Percentiles rank a stretch among this genome's conserved stretches.
Conservation (phyloP, 2,797 vertebrate species). For the Mormyrops boulengeri region DNA sequence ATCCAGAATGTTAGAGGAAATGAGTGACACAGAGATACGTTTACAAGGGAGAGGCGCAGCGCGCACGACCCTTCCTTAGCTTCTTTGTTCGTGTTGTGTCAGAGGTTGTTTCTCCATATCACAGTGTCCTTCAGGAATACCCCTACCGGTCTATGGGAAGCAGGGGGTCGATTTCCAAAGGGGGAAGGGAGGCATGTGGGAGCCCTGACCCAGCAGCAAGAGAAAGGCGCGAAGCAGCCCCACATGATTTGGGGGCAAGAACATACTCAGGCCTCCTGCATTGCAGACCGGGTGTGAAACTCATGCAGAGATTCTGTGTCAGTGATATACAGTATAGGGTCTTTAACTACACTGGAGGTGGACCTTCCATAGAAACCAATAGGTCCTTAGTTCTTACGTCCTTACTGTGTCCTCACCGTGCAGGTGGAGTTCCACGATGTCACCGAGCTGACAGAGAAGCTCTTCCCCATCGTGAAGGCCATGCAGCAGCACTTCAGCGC, state of each 20-base stretch:
- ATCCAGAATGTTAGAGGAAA: background rate
- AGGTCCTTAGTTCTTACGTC: background rate
- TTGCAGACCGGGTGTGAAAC: background rate
- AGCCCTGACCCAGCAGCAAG: background rate
- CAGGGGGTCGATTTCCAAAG: background rate
- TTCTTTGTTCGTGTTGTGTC: background rate
- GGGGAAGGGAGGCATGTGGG: background rate
- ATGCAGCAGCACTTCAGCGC: constrained; percentile 98
- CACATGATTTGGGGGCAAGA: background rate
- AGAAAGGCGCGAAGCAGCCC: background rate
- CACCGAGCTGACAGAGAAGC: constrained; percentile 71
- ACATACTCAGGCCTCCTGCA: background rate
- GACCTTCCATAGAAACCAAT: background rate
- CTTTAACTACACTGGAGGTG: background rate
- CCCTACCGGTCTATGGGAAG: background rate
- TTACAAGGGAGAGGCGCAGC: background rate
- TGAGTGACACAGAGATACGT: background rate
- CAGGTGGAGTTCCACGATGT: constrained; percentile 90
- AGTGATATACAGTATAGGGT: background rate
- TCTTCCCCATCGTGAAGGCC: constrained; percentile 83
- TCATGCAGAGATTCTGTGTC: background rate
- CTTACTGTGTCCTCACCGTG: background rate
- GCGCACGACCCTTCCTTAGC: background rate
- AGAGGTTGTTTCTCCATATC: background rate
- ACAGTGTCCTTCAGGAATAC: background rate